Base-by-base conservation (phyloP, 2,797 vertebrate genomes). In the Prunella strophiata region DNA sequence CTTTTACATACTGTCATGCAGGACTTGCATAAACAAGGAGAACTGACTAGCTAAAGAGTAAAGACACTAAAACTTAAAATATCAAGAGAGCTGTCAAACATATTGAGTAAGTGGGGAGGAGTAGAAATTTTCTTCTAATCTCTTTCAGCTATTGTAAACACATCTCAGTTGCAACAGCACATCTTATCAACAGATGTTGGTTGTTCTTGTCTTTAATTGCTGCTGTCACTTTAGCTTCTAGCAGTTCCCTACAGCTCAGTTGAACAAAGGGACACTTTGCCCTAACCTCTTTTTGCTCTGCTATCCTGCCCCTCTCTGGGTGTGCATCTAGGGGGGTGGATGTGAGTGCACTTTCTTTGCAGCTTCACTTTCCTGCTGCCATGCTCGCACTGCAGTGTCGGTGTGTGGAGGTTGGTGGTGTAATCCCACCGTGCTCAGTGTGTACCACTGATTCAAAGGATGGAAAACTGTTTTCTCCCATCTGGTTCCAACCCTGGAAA, bases 121-220 rank as follows among this genome's bases (percentile, higher is more conserved):
- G 66, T 4, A 96, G 76, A 88, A 89, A 84, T 89, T 92, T 91
- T 91, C 75, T 78, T 92, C 73, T 89, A 88, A 89, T 92, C 89
- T 88, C 79, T 91, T 91, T 72, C 91, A 91, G 83, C 88, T 92
- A 79, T 90, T 91, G 93, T 96, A 96, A 96, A 96, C 89, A 95
- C 59, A 78, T 95, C 82, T 93, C 78, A 63, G 84, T 94, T 48
- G 58, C 76, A 91, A 72, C 85, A 86, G 94, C 67, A 90, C 79
- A 85, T 88, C 85, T 95, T 93, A 94, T 91, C 83, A 96, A 95
- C 95, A 96, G 85, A 94, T 94, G 74, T 91, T 94, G 74, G 79
- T 85, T 94, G 66, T 42, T 90, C 77, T 91, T 71, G n/a, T 81
- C 59, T 93, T 73, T 93, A 89, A 86, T 87, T 93, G 89, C 76